Percentiles rank a stretch among this genome's conserved stretches.
Evolutionary conservation across 2,113 vertebrate genomes (phyloP).

Genomic region (Petroica traversi): DNA sequence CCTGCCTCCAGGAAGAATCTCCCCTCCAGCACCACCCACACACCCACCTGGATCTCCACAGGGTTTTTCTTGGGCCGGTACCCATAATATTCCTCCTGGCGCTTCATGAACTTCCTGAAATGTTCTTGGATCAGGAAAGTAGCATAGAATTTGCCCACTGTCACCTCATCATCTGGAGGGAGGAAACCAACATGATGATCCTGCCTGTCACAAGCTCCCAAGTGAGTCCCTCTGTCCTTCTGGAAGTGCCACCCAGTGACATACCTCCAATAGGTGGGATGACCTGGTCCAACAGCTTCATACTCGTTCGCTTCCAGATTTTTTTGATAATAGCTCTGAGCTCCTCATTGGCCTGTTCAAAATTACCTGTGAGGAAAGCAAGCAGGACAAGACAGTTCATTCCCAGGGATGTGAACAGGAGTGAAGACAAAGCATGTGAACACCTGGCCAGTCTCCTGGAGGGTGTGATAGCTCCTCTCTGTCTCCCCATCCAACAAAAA

Average conservation of each 20-base stretch:
- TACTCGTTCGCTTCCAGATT: conserved; percentile 98
- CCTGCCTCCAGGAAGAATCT: neutral
- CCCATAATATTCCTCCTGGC: conserved; percentile 96
- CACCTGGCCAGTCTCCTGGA: neutral
- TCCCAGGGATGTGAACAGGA: neutral
- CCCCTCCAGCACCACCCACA: neutral
- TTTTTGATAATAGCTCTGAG: conserved; percentile 93
- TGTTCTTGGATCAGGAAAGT: conserved; percentile 98
- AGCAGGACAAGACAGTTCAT: neutral
- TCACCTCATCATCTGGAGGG: conserved; percentile 93
- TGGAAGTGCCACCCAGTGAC: neutral
- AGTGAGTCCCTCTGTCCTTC: neutral
- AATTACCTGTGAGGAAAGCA: conserved; percentile 80
- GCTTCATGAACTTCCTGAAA: conserved; percentile 95
- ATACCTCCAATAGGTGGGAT: conserved; percentile 95
- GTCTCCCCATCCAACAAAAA: neutral
- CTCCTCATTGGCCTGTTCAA: conserved; percentile 96
- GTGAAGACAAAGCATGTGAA: neutral
- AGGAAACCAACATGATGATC: neutral
- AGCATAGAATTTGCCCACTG: conserved; percentile 97
- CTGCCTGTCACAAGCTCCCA: neutral
- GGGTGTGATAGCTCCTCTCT: neutral
- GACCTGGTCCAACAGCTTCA: conserved; percentile 98
- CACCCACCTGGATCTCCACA: conserved; percentile 88
- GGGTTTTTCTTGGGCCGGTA: conserved; percentile 92